A percentile compares a stretch with the other conserved stretches of the same genome.
These are phyloP conservation scores for Argyresthia albistria DNA, from an alignment of 2,888 invertebrate species.

Conservation along the genomic window DNA sequence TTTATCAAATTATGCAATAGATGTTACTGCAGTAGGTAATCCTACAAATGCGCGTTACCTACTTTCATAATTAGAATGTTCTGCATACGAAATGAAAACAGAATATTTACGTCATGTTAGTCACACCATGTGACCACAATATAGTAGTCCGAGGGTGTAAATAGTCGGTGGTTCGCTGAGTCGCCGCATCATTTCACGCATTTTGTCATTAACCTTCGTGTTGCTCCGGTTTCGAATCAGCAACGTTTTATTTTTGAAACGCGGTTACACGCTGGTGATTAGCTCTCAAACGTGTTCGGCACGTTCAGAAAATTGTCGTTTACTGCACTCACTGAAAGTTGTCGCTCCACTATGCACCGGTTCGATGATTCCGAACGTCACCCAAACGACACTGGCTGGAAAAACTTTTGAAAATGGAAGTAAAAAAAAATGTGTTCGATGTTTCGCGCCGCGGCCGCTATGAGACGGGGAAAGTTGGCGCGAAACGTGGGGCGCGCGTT, in stretches of 20 bases:
- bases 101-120: no score
- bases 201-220: slow-evolving; percentile 69
- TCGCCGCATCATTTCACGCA: slow-evolving; percentile 38
- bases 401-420: slow-evolving; percentile 9
- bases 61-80: no score
- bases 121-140: no score
- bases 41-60: no score
- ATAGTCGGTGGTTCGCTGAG: not conserved
- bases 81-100: no score
- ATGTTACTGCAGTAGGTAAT: no score
- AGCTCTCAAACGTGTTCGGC: slow-evolving; percentile 27
- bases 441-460: slow-evolving; percentile 22
- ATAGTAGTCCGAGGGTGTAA: not conserved
- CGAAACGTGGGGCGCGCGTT: slow-evolving; percentile 22
- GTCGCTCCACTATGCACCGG: not conserved
- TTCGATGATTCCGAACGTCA: not conserved
- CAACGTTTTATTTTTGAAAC: slow-evolving; percentile 67
- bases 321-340: not conserved
- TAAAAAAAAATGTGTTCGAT: slow-evolving; percentile 10
- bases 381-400: not conserved
- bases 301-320: slow-evolving; percentile 21
- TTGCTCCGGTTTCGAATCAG: slow-evolving; percentile 65
- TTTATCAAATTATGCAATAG: not conserved
- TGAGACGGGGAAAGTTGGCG: slow-evolving; percentile 25
- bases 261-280: slow-evolving; percentile 52